These are phyloP conservation scores for Hypomecis punctinalis DNA, from an alignment of 2,888 invertebrate genomes.

Conservation along the genomic window DNA sequence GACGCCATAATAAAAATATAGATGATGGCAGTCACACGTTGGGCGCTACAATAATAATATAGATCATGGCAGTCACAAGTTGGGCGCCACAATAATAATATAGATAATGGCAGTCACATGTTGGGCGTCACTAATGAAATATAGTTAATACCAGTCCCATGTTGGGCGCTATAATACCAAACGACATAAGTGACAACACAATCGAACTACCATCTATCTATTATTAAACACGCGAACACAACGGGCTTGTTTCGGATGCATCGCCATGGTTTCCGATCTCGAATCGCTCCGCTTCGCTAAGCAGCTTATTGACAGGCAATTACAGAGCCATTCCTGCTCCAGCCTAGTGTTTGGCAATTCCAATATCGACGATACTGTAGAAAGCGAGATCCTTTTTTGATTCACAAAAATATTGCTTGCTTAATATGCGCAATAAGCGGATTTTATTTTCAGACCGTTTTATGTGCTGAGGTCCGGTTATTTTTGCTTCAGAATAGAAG, in stretches of 20 bases:
- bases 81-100: background rate
- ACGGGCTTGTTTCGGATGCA: slow-evolving; percentile 34
- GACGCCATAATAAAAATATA: too few species aligned
- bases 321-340: slow-evolving; percentile 47
- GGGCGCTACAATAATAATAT: too few species aligned
- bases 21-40: too few species aligned
- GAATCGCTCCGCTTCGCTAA: slow-evolving; percentile 46
- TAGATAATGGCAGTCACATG: background rate
- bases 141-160: background rate
- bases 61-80: background rate
- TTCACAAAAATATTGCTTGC: background rate
- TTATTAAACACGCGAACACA: slow-evolving; percentile 4
- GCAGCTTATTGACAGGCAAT: slow-evolving; percentile 64
- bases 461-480: too few species aligned
- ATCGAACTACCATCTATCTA: background rate
- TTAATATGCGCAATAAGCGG: too few species aligned
- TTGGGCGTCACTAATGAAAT: background rate
- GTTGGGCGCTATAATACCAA: too few species aligned
- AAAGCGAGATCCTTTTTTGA: background rate
- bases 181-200: too few species aligned
- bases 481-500: too few species aligned
- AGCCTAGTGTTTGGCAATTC: slow-evolving; percentile 16
- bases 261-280: slow-evolving; percentile 17
- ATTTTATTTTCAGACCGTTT: too few species aligned
- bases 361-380: background rate